Conservation (phyloP, 1,140 invertebrate species). For the Ruditapes philippinarum region DNA sequence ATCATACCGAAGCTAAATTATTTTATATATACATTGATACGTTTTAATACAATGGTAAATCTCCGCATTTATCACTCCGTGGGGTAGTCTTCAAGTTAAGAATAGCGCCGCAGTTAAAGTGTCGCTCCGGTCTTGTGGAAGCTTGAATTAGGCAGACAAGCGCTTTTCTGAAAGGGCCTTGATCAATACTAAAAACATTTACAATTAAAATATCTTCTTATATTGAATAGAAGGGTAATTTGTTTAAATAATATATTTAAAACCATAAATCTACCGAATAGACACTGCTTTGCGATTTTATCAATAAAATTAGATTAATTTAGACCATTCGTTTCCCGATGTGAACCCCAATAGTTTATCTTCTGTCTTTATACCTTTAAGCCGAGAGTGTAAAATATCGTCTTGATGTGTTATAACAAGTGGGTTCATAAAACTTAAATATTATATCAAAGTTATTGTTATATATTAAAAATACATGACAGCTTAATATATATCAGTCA, state of each 20-base stretch:
- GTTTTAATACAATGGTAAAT: conserved; percentile 54
- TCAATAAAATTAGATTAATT: not conserved
- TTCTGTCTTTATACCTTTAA: conserved; percentile 2
- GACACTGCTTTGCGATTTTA: not conserved
- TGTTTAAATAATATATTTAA: conserved; percentile 38
- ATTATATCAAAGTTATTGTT: conserved; percentile 17
- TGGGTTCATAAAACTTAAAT: not conserved
- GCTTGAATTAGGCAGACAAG: conserved; percentile 28
- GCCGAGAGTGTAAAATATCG: conserved; percentile 18
- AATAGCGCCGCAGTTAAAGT: conserved; percentile 30
- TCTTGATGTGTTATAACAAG: not conserved
- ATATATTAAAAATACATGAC: not conserved
- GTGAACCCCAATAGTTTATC: not conserved
- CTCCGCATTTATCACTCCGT: conserved; percentile 49
- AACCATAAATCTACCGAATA: not conserved
- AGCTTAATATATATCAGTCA: not conserved
- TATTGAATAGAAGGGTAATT: conserved; percentile 16
- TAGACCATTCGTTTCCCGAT: not conserved
- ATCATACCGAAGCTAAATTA: conserved; percentile 35
- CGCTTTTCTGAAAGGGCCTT: not conserved
- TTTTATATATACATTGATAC: conserved; percentile 55
- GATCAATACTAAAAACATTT: not conserved
- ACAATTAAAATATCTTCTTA: conserved; percentile 2
- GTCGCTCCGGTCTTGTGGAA: conserved; percentile 22
- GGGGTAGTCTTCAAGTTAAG: conserved; percentile 56